These are phyloP conservation scores for Rhipidura dahli DNA, from an alignment of 2,113 vertebrate genomes.

Conservation along the genomic window DNA sequence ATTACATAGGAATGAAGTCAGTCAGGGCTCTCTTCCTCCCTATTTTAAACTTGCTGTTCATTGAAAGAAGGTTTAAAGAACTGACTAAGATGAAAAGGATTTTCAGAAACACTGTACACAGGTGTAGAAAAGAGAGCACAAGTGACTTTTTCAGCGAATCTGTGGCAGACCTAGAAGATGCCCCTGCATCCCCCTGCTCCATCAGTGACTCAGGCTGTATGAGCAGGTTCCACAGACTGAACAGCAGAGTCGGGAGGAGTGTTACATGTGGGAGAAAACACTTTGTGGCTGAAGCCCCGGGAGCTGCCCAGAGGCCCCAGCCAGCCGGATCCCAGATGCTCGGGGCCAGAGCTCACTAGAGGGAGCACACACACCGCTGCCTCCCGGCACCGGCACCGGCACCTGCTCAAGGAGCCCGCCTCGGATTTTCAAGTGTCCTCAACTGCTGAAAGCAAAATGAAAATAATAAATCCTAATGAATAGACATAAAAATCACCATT, in stretches of 20 bases:
- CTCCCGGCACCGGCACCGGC: neutral
- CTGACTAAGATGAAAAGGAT: neutral
- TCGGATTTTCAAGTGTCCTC: neutral
- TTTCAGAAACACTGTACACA: neutral
- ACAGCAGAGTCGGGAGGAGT: neutral
- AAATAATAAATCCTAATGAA: conserved; percentile 29
- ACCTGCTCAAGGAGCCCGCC: neutral
- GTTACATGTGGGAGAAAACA: neutral
- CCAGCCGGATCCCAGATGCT: accelerated
- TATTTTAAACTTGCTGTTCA: neutral
- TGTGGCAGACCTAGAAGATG: neutral
- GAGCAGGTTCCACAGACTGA: neutral
- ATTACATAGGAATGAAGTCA: neutral
- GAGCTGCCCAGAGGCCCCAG: neutral
- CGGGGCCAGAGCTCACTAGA: conserved; percentile 32
- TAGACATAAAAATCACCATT: neutral
- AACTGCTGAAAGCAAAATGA: neutral
- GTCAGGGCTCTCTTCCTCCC: neutral
- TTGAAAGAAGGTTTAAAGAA: neutral
- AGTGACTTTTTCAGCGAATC: neutral
- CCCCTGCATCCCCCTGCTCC: neutral
- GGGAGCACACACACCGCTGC: conserved; percentile 19
- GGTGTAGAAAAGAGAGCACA: neutral
- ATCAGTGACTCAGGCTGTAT: neutral
- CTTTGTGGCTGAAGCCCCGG: neutral